Evolutionary conservation across 2,888 invertebrate genomes (phyloP).

Genomic region (Erynnis tages): DNA sequence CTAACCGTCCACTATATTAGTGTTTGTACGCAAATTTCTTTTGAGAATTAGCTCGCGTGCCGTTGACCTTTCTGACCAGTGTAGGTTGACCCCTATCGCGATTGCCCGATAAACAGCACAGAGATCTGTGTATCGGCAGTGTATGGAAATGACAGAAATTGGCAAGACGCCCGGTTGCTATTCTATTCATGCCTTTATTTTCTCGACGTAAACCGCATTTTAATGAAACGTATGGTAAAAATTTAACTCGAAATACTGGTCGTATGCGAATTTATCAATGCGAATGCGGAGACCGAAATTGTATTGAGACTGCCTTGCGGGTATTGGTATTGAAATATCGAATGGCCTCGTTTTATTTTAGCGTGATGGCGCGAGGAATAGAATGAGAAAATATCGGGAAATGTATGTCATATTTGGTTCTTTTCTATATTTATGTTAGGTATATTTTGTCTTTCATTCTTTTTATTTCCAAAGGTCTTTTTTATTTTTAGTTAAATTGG

Average conservation of each 20-base stretch:
- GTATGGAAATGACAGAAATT: slow-evolving; percentile 58
- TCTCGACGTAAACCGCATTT: slow-evolving; percentile 64
- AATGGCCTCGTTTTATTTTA: slow-evolving; percentile 9
- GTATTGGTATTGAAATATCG: slow-evolving; percentile 9
- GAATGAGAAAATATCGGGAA: neutral
- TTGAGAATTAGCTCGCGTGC: slow-evolving; percentile 35
- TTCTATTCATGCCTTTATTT: slow-evolving; percentile 58
- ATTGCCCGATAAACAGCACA: slow-evolving; percentile 23
- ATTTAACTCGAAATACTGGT: slow-evolving; percentile 26
- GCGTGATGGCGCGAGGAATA: slow-evolving; percentile 2
- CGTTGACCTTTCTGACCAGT: slow-evolving; percentile 46
- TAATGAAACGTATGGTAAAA: slow-evolving; percentile 49
- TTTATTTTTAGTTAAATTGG: no score
- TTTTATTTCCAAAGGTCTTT: no score
- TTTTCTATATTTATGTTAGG: neutral
- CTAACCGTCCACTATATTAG: slow-evolving; percentile 7
- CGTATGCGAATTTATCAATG: slow-evolving; percentile 23
- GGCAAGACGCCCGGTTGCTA: slow-evolving; percentile 61
- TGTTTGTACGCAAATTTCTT: slow-evolving; percentile 28
- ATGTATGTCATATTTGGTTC: neutral
- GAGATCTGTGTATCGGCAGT: slow-evolving; percentile 37
- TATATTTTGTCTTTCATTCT: no score
- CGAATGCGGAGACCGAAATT: slow-evolving; percentile 13
- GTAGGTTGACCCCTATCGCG: slow-evolving; percentile 35
- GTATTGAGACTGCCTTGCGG: slow-evolving; percentile 12